Evolutionary conservation across 2,797 vertebrate genomes (phyloP), one percentile per base, ranked within the genome.

Genomic region (Acridotheres tristis): DNA sequence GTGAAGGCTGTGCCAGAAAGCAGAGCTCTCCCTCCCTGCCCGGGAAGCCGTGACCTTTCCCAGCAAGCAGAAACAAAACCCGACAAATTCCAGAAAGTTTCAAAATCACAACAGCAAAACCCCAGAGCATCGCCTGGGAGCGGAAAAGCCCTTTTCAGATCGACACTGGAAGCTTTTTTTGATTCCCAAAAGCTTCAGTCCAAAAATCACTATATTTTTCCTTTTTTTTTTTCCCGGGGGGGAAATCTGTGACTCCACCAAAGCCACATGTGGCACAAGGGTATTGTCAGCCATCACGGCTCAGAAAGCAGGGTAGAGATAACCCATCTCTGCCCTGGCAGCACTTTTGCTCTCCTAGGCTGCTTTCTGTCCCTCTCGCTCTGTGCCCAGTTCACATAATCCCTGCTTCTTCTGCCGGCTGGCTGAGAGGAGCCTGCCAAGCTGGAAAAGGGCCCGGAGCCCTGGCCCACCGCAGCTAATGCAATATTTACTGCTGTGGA

Each of bases 51-150:
- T 94, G 94, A 95, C 96, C 96, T 94, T 95, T 93, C 93, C 96
- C 94, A 95, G 93, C 93, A 93, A 87, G 81, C 81, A 95, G 91
- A 96, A 95, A 93, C 93, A 94, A 96, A 96, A 93, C 89, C 93
- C 89, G 16, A 87, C 93, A 93, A 93, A 92, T 95, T 95, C 96
- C 96, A 95, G 94, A 94, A 92, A 94, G 93, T 96, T 96, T 96
- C 96, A 94, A 95, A 95, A 95, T 94, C 89, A 8, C 2, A 3
- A 68, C 21, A 1, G 93, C 94, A 89, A 95, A 94, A 87, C 89
- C 94, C 93, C 93, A 93, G 85, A 85, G 58, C 89, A 79, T 94
- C 9, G 87, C 91, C 93, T 73, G 84, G 77, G 69, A 94, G 93
- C 7, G 42, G 91, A 93, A 92, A 94, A 93, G 86, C 86, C 93